Evolutionary conservation across 2,888 invertebrate species (phyloP).

Genomic region (Cetonia aurata): DNA sequence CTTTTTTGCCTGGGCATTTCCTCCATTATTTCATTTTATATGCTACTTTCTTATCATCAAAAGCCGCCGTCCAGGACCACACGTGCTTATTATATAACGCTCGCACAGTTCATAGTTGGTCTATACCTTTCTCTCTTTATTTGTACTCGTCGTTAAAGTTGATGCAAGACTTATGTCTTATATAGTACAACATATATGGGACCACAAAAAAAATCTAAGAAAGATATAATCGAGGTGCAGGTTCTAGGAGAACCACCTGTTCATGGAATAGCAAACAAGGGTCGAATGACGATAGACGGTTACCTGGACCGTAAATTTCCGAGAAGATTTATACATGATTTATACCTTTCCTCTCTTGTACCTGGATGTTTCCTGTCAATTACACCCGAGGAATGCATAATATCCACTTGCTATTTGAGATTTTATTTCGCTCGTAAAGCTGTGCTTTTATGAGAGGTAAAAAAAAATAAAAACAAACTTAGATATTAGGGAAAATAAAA

Average conservation of each 20-base stretch:
- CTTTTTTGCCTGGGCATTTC: no score
- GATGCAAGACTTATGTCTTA: no score
- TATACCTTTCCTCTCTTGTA: not conserved
- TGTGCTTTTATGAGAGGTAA: no score
- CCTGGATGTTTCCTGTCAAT: conserved; percentile 1
- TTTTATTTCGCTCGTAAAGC: not conserved
- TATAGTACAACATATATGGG: not conserved
- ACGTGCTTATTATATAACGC: no score
- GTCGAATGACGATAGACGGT: not conserved
- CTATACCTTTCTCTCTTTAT: no score
- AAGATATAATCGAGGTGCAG: not conserved
- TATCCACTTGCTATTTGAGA: not conserved
- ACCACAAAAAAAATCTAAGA: not conserved
- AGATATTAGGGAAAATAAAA: no score
- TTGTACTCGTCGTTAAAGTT: no score
- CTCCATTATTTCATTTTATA: no score
- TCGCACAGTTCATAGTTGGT: no score
- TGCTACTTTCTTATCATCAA: no score
- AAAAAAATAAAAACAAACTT: no score
- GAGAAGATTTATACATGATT: conserved; percentile 1
- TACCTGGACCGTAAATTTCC: not conserved
- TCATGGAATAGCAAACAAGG: not conserved
- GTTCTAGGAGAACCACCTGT: conserved; percentile 8
- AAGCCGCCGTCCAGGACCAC: no score
- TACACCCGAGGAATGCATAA: conserved; percentile 11